phyloP scores from a whole-genome alignment of 2,888 invertebrate species.

The Drosophila pseudotalamancana region DNA sequence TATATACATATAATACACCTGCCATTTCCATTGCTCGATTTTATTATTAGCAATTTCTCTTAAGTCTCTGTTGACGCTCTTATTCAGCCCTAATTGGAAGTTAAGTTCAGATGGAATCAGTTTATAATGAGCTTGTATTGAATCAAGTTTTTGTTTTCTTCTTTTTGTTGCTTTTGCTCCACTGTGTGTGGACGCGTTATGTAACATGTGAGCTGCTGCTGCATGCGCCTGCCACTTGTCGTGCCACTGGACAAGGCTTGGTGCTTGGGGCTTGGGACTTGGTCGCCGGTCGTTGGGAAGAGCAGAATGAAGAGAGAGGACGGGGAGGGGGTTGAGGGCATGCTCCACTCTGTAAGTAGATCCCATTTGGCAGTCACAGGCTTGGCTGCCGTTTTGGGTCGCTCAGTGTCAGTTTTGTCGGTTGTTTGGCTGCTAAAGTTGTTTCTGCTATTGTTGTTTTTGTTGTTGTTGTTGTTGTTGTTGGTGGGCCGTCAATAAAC shows the following conservation, averaged over 20 bases:
- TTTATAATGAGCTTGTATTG: slow-evolving; percentile 39
- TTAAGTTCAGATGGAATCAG: slow-evolving; percentile 25
- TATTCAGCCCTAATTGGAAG: slow-evolving; percentile 34
- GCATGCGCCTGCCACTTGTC: slow-evolving; percentile 43
- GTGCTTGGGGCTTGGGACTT: neutral
- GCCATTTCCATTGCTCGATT: no score
- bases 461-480: slow-evolving; percentile 12
- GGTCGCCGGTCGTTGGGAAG: no score
- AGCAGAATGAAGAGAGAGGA: no score
- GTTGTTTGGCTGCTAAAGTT: slow-evolving; percentile 33
- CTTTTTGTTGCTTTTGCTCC: slow-evolving; percentile 7
- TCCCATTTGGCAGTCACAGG: slow-evolving; percentile 69
- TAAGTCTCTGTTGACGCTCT: slow-evolving; percentile 27
- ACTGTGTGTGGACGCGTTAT: slow-evolving; percentile 41
- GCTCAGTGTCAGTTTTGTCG: slow-evolving; percentile 56
- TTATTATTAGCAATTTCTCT: no score
- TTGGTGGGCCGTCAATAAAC: slow-evolving; percentile 66
- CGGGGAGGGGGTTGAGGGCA: no score
- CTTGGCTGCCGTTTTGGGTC: slow-evolving; percentile 59
- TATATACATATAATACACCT: no score
- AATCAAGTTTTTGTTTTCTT: neutral
- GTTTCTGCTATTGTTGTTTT: slow-evolving; percentile 14
- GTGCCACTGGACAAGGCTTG: slow-evolving; percentile 36
- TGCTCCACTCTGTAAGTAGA: slow-evolving; percentile 50
- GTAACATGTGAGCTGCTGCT: slow-evolving; percentile 44